Percentiles rank a stretch among this genome's conserved stretches.
These are phyloP conservation scores for Oryzaephilus surinamensis DNA, from an alignment of 1,140 invertebrate species.

Conservation along the genomic window DNA sequence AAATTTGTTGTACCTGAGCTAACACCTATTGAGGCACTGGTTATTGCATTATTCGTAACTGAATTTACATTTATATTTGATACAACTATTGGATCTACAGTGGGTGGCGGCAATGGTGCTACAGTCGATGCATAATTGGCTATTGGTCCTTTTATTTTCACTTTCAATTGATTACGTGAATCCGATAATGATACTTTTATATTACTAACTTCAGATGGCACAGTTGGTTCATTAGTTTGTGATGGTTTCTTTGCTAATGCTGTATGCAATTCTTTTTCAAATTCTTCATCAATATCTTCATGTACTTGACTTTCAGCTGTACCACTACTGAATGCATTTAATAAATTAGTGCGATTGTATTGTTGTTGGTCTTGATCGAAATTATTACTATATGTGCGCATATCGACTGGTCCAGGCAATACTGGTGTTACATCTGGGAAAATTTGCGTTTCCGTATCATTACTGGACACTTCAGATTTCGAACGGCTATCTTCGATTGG, in stretches of 20 bases:
- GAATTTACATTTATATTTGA: slow-evolving; percentile 12
- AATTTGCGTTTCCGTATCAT: slow-evolving; percentile 20
- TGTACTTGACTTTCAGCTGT: slow-evolving; percentile 53
- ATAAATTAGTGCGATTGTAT: slow-evolving; percentile 47
- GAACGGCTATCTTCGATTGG: slow-evolving; percentile 26
- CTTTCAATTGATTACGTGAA: slow-evolving; percentile 73
- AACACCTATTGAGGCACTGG: slow-evolving; percentile 18
- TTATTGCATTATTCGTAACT: slow-evolving; percentile 15
- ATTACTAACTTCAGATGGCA: slow-evolving; percentile 39
- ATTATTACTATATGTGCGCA: slow-evolving; percentile 60
- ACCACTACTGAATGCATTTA: slow-evolving; percentile 51
- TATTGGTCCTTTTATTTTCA: slow-evolving; percentile 85
- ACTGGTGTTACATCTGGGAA: slow-evolving; percentile 57
- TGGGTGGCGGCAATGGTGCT: slow-evolving; percentile 42
- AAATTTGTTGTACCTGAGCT: slow-evolving; percentile 53
- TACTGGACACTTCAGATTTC: slow-evolving; percentile 20
- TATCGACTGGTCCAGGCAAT: slow-evolving; percentile 73
- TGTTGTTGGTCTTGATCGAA: slow-evolving; percentile 43
- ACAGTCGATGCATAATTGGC: slow-evolving; percentile 55
- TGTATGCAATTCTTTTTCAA: slow-evolving; percentile 63
- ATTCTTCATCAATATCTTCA: slow-evolving; percentile 63
- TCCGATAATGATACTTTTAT: slow-evolving; percentile 60
- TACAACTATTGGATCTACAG: slow-evolving; percentile 18
- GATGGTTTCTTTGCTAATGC: slow-evolving; percentile 45
- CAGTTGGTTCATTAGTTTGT: slow-evolving; percentile 38